Base-by-base conservation (phyloP, 2,113 vertebrate genomes). In the Istiophorus platypterus region DNA sequence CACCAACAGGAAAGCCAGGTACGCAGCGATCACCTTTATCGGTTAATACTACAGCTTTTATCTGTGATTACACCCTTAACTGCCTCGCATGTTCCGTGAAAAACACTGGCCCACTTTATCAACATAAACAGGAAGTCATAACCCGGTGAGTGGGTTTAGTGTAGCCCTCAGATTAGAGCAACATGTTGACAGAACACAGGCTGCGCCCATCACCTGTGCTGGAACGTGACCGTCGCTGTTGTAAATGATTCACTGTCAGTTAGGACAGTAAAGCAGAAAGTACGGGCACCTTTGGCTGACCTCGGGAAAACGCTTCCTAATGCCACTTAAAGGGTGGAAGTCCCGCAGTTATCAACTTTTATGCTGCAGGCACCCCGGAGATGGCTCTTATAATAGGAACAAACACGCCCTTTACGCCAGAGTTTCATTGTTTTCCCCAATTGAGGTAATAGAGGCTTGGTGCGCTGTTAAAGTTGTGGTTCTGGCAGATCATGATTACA, bases 221-320 rank as follows among this genome's bases (percentile, higher is more conserved):
- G 84, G 72, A 95, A 95, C 90, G 93, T 95, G 94, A 94, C 92
- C 66, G 64, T 26, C 72, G 39, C 81, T 56, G 78, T 87, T 87
- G 88, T 91, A 88, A 90, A 94, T 90, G 84, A 93, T 89, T 91
- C 89, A 90, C 81, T 14, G 47, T 80, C 71, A 87, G 78, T 91
- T 87, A 90, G 47, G 24, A 73, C 71, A 78, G 12, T 67, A 63
- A 71, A 70, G 80, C 76, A 74, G 51, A 29, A 78, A 61, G 31
- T 83, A 71, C 71, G 80, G 83, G 84, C 58, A 86, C 78, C 65
- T 82, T 85, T 91, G 90, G 79, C 76, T 91, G 84, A 90, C 88
- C 90, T 85, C 74, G 68, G 76, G 24, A 67, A 85, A 81, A 57
- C 76, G 42, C 80, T 47, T 58, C 29, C 75, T 76, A 80, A 87